Conservation (phyloP, 2,797 vertebrate genomes). For the Diceros bicornis region DNA sequence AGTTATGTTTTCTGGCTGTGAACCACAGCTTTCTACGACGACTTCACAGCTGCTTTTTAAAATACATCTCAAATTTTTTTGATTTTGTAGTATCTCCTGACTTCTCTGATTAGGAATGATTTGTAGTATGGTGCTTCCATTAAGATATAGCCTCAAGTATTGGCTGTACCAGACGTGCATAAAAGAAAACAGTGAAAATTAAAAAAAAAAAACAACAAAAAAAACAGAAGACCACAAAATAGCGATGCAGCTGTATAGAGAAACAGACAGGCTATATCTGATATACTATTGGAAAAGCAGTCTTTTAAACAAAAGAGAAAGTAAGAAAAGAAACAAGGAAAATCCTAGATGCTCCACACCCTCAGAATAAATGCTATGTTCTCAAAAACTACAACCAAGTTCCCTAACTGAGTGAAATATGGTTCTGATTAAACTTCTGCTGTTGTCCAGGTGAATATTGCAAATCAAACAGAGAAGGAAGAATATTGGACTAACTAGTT, state of each 20-base stretch:
- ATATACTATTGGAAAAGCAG: neutral
- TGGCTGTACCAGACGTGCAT: neutral
- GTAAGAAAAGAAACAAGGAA: conserved; percentile 13
- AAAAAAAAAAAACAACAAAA: too few relatives aligned
- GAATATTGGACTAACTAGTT: neutral
- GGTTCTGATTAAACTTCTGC: neutral
- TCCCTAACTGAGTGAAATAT: neutral
- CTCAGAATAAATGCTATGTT: neutral
- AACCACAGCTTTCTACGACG: neutral
- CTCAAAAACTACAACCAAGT: neutral
- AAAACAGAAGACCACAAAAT: neutral
- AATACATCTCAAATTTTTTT: neutral
- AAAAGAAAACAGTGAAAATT: neutral
- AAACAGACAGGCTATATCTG: neutral
- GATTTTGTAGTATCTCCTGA: neutral
- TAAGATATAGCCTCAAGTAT: neutral
- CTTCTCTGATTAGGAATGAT: neutral
- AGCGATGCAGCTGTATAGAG: neutral
- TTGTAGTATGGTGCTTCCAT: neutral
- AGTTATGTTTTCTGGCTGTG: neutral
- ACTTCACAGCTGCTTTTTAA: neutral
- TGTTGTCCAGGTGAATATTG: neutral
- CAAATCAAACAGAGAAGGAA: neutral
- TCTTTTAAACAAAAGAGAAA: neutral
- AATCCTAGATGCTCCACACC: neutral